phyloP scores from a whole-genome alignment of 1,140 invertebrate species.

The Cotesia chilonis region DNA sequence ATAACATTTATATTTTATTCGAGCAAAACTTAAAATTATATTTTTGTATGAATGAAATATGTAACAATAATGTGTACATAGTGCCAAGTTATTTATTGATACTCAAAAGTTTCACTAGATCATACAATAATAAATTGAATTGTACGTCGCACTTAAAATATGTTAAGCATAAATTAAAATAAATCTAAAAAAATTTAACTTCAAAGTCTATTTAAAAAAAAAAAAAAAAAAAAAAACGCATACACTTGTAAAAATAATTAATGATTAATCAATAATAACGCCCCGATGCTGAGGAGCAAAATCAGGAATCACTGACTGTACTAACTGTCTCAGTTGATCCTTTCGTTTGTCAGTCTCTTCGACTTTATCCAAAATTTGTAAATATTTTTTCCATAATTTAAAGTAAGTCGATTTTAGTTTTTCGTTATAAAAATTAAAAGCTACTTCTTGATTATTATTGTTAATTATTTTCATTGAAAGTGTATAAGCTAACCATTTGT shows the following conservation, averaged over 20 bases:
- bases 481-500: slow-evolving; percentile 42
- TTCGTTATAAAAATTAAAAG: slow-evolving; percentile 42
- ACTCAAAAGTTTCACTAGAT: too few relatives aligned
- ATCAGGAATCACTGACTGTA: slow-evolving; percentile 57
- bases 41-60: too few relatives aligned
- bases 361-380: slow-evolving; percentile 48
- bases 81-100: too few relatives aligned
- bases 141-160: too few relatives aligned
- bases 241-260: neutral
- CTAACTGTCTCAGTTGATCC: slow-evolving; percentile 53
- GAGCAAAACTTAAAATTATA: too few relatives aligned
- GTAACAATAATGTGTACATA: too few relatives aligned
- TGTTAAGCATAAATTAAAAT: too few relatives aligned
- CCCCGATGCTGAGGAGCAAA: slow-evolving; percentile 54
- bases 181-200: neutral
- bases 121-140: too few relatives aligned
- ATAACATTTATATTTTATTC: too few relatives aligned
- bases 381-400: slow-evolving; percentile 51
- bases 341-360: slow-evolving; percentile 54
- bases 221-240: neutral
- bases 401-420: slow-evolving; percentile 48
- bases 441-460: slow-evolving; percentile 44
- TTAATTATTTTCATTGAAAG: slow-evolving; percentile 36
- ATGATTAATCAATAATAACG: slow-evolving; percentile 51
- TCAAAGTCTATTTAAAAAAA: neutral